phyloP scores from a whole-genome alignment of 2,888 invertebrate genomes.

The Copidosoma aretas region DNA sequence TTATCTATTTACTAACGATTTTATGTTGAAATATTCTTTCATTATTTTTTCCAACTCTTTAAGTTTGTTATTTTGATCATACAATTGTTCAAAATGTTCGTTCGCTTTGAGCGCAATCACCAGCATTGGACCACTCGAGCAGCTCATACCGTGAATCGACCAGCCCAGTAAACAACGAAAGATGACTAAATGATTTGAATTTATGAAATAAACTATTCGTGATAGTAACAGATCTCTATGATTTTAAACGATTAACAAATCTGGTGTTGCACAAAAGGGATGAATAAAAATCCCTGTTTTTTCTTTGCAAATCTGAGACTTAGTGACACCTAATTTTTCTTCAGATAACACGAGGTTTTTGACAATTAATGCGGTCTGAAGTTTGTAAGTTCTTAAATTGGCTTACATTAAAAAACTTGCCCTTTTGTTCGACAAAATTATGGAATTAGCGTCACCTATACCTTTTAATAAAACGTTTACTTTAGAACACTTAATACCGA shows the following conservation, averaged over 20 bases:
- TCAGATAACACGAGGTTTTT: not conserved
- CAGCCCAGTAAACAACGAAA: constrained; percentile 8
- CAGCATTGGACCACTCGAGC: not conserved
- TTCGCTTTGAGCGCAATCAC: not conserved
- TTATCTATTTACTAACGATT: too few relatives aligned
- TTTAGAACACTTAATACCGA: not conserved
- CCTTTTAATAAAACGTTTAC: constrained; percentile 11
- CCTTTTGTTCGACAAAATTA: not conserved
- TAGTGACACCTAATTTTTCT: not conserved
- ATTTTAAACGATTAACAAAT: constrained; percentile 18
- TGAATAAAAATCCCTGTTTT: not conserved
- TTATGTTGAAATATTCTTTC: too few relatives aligned
- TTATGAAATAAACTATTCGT: not conserved
- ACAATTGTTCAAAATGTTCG: too few relatives aligned
- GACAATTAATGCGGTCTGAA: not conserved
- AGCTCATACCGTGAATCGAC: constrained; percentile 1
- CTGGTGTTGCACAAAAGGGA: constrained; percentile 1
- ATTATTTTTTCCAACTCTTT: too few relatives aligned
- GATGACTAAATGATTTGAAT: not conserved
- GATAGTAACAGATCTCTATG: not conserved
- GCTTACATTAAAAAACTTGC: not conserved
- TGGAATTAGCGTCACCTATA: not conserved
- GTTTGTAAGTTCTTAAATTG: not conserved
- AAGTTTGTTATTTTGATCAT: too few relatives aligned
- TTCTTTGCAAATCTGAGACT: not conserved